Conservation (phyloP, 2,888 invertebrate genomes). For the Oligia fasciuncula region DNA sequence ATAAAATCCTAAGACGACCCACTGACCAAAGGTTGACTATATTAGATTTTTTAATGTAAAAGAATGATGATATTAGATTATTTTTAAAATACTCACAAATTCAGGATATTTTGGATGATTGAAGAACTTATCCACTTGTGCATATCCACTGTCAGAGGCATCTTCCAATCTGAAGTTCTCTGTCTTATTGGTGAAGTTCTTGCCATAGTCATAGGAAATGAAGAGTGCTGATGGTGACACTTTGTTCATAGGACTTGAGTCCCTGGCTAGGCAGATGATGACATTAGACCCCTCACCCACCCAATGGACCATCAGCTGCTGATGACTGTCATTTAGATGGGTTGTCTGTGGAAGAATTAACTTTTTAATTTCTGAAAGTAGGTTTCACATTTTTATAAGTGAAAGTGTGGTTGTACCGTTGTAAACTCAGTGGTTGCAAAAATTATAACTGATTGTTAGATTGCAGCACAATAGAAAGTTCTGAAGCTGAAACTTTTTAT, state of each 20-base stretch:
- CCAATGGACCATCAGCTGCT: constrained; percentile 97
- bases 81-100: constrained; percentile 91
- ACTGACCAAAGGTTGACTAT: background rate
- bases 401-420: constrained; percentile 34
- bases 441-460: constrained; percentile 20
- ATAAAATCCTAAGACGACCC: no score
- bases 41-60: background rate
- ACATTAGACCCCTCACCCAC: constrained; percentile 96
- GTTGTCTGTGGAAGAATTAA: constrained; percentile 90
- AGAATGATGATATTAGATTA: background rate
- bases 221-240: constrained; percentile 94
- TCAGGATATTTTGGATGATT: constrained; percentile 95
- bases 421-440: constrained; percentile 25
- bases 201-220: constrained; percentile 96
- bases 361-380: constrained; percentile 32
- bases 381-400: constrained; percentile 39
- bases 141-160: constrained; percentile 88
- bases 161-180: constrained; percentile 91
- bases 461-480: constrained; percentile 43
- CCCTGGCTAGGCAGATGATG: constrained; percentile 95
- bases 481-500: background rate
- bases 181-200: constrained; percentile 93
- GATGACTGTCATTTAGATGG: constrained; percentile 95
- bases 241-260: constrained; percentile 90
- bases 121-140: constrained; percentile 95